Evolutionary conservation across 30 jellyfish, hydroid and myxozoan species (phyloP), one percentile per base, ranked within the genome.

Genomic region (Aurelia sp.): DNA sequence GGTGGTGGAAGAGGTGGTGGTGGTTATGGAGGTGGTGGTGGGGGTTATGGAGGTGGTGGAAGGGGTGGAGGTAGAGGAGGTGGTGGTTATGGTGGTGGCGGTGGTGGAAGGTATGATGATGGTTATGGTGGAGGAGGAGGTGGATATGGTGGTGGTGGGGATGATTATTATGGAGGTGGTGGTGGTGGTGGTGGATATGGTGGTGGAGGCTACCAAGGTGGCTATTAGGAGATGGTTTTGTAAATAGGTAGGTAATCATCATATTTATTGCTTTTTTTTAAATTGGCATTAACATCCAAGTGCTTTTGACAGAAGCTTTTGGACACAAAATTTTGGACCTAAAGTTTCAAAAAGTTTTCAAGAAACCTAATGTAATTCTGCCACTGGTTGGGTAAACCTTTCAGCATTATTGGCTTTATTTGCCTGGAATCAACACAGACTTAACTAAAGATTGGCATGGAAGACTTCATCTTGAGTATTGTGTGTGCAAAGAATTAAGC

Each of bases 1-100:
- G 94, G 92, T 12, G 94, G 87, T 6, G 93, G 83, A 7, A 74
- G 83, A 4, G 88, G 88, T 5, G 96, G 92, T 11, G 80, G 80
- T 4, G 81, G 91, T 20, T 71, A 66, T 17, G 92, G 91, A 22
- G 88, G 87, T 17, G 87, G 92, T 2, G 78, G 89, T 12, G 50
- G 77, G 20, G 97, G 97, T 17, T 27, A 80, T 16, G 98, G 97
- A 27, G 85, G 86, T 51, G 91, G 94, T 16, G 88, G 86, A 19
- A 82, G 93, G 18, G 73, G 78, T 27, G 96, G 98, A 0, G 86
- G 90, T 70, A 79, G 91, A 52, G 92, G 79, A 17, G 92, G 92
- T 17, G 92, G 79, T 8, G 92, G 92, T 17, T 85, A 86, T 21
- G 85, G 91, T 21, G 96, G 96, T 31, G 78, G 78, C 17, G 79